A percentile compares a stretch with the other conserved stretches of the same genome.
These are phyloP conservation scores for Cerastoderma edule DNA, from an alignment of 2,888 invertebrate species.

Conservation along the genomic window DNA sequence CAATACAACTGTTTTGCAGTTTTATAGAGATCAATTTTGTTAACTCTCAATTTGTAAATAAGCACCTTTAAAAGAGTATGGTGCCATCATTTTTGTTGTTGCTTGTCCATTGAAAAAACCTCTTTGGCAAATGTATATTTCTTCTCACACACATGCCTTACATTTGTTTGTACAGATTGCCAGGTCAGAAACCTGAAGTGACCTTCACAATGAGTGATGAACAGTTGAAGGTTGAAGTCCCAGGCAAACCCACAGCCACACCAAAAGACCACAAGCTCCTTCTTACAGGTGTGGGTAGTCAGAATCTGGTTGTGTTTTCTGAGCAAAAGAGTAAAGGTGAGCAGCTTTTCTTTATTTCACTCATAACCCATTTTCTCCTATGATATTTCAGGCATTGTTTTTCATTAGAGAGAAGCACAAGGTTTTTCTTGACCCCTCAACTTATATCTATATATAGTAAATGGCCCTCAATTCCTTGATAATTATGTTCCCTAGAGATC, in stretches of 20 bases:
- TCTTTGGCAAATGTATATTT: too few species aligned
- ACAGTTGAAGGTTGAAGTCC: conserved; percentile 90
- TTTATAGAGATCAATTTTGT: too few species aligned
- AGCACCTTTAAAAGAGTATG: not conserved
- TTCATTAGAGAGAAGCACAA: too few species aligned
- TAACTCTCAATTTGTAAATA: not conserved
- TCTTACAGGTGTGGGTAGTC: conserved; percentile 94
- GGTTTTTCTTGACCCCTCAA: too few species aligned
- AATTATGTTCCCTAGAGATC: too few species aligned
- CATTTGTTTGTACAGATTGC: conserved; percentile 80
- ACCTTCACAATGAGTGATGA: conserved; percentile 90
- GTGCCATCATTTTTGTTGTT: not conserved
- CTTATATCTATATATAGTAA: too few species aligned
- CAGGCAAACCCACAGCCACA: conserved; percentile 84
- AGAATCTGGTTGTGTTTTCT: conserved; percentile 96
- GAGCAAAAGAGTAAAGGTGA: conserved; percentile 86
- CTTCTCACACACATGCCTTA: not conserved
- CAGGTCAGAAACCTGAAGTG: conserved; percentile 89
- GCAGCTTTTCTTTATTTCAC: too few species aligned
- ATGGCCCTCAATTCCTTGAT: too few species aligned
- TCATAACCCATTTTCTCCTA: too few species aligned
- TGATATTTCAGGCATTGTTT: too few species aligned
- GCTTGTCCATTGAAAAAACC: not conserved
- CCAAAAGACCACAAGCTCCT: conserved; percentile 96
- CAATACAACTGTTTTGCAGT: too few species aligned